These are phyloP conservation scores for Anthopleura sola DNA, from an alignment of 64 coral and sea anemone genomes.

Conservation along the genomic window DNA sequence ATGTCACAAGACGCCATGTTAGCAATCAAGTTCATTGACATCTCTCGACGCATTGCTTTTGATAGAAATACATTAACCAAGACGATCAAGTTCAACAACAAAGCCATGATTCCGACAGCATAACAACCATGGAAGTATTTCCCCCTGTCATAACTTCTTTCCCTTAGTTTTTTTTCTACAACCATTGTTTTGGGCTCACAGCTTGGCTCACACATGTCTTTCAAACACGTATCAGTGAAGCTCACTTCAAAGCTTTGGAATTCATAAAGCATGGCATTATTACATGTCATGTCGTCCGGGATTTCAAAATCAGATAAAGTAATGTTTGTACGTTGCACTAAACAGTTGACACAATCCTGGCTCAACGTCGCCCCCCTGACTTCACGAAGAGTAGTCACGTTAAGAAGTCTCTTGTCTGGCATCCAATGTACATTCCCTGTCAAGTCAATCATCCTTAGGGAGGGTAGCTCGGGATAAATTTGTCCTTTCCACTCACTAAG, in stretches of 20 bases:
- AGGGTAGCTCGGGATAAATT: conserved; percentile 19
- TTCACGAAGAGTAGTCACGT: background rate
- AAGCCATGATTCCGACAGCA: conserved; percentile 3
- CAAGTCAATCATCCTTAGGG: conserved; percentile 20
- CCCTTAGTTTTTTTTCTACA: background rate
- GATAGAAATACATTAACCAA: conserved; percentile 14
- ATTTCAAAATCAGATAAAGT: background rate
- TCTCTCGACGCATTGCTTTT: conserved; percentile 16
- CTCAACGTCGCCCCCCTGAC: conserved; percentile 42
- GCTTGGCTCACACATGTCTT: background rate
- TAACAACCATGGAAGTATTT: background rate
- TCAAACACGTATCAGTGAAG: background rate
- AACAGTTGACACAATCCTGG: conserved; percentile 22
- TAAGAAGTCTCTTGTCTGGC: conserved; percentile 29
- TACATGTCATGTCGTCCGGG: background rate
- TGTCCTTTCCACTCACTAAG: conserved; percentile 33
- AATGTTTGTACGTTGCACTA: background rate
- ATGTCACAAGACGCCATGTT: conserved; percentile 54
- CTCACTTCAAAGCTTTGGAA: background rate
- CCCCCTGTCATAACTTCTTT: background rate
- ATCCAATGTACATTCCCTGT: conserved; percentile 31
- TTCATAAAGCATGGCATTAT: background rate
- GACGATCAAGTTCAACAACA: conserved; percentile 23
- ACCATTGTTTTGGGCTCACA: background rate
- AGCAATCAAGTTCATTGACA: conserved; percentile 32